Percentiles rank a stretch among this genome's conserved stretches.
Conservation (phyloP, 2,888 invertebrate species). For the Aporophyla lueneburgensis region DNA sequence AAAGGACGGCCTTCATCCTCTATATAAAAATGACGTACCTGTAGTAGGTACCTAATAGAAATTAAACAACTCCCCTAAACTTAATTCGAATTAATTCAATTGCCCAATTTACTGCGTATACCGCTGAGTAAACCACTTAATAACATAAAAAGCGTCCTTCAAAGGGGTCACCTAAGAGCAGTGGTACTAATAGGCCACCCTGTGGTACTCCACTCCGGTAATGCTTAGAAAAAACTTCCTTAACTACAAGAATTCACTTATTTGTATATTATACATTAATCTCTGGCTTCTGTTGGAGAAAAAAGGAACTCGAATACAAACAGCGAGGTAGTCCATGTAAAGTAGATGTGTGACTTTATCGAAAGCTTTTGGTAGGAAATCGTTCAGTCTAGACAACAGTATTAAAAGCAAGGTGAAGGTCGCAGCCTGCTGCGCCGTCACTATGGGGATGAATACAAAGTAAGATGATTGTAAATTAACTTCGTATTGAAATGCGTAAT, state of each 20-base stretch:
- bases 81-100: slow-evolving; percentile 77
- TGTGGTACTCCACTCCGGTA: slow-evolving; percentile 72
- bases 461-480: slow-evolving; percentile 75
- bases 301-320: slow-evolving; percentile 3
- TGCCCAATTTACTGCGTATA: slow-evolving; percentile 74
- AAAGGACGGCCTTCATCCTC: slow-evolving; percentile 12
- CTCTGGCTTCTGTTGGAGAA: slow-evolving; percentile 7
- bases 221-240: slow-evolving; percentile 44
- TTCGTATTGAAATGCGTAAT: slow-evolving; percentile 71
- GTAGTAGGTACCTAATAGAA: slow-evolving; percentile 50
- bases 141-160: slow-evolving; percentile 81
- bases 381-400: slow-evolving; percentile 73
- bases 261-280: slow-evolving; percentile 68
- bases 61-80: slow-evolving; percentile 70
- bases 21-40: slow-evolving; percentile 18
- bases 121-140: slow-evolving; percentile 77
- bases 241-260: slow-evolving; percentile 23
- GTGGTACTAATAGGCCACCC: slow-evolving; percentile 76
- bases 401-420: slow-evolving; percentile 83
- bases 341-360: slow-evolving; percentile 47
- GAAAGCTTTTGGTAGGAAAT: slow-evolving; percentile 68
- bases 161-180: slow-evolving; percentile 81
- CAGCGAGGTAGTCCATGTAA: slow-evolving; percentile 63
- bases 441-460: slow-evolving; percentile 75
- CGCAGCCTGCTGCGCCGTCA: slow-evolving; percentile 72